A percentile compares a stretch with the other conserved stretches of the same genome.
These are phyloP conservation scores for Creontiades dilutus DNA, from an alignment of 2,888 invertebrate genomes.

Conservation along the genomic window DNA sequence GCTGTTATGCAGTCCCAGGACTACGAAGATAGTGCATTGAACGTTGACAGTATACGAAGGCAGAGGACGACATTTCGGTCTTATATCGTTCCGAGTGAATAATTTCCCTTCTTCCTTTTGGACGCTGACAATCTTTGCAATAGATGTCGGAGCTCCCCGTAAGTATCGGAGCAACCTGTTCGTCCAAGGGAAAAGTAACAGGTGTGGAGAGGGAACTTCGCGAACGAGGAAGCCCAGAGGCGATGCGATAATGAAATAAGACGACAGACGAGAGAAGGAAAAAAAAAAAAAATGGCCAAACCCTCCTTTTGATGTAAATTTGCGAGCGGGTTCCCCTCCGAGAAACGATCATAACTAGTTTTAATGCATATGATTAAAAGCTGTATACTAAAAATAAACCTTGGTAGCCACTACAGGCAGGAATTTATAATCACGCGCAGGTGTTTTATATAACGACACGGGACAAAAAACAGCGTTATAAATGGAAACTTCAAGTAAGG, in stretches of 20 bases:
- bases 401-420: conserved; percentile 61
- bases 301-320: conserved; percentile 61
- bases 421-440: conserved; percentile 67
- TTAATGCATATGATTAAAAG: conserved; percentile 69
- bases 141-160: not conserved
- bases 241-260: conserved; percentile 46
- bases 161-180: conserved; percentile 20
- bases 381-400: conserved; percentile 68
- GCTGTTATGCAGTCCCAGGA: no score
- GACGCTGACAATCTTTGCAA: not conserved
- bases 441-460: conserved; percentile 62
- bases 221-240: conserved; percentile 61
- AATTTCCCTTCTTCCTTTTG: not conserved
- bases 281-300: conserved; percentile 40
- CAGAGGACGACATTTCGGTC: no score
- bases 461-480: conserved; percentile 53
- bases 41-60: no score
- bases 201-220: conserved; percentile 34
- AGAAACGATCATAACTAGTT: conserved; percentile 71
- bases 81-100: not conserved
- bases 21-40: no score
- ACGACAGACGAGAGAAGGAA: conserved; percentile 11
- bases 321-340: conserved; percentile 60
- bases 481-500: conserved; percentile 55
- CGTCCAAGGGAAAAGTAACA: not conserved